Evolutionary conservation across 2,113 vertebrate species (phyloP).

Genomic region (Equus przewalskii): DNA sequence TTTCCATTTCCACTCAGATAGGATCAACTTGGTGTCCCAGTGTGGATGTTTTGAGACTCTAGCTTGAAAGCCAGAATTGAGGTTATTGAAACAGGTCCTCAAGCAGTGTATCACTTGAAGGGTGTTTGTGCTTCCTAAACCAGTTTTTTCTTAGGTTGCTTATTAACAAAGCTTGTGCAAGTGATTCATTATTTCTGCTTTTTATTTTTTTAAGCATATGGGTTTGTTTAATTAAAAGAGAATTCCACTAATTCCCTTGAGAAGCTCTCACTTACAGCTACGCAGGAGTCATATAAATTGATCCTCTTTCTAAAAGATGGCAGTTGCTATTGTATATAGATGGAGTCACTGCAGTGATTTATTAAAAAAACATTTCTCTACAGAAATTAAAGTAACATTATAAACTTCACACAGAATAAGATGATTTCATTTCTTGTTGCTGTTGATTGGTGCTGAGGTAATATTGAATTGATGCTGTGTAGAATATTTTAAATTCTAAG

Average conservation of each 20-base stretch:
- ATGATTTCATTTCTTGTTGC: conserved; percentile 1
- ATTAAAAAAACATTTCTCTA: neutral
- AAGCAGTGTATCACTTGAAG: neutral
- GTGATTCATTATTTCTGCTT: neutral
- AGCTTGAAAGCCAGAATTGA: neutral
- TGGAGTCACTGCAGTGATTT: neutral
- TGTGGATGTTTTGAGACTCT: conserved; percentile 17
- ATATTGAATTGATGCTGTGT: neutral
- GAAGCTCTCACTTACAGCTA: neutral
- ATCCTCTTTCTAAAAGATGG: conserved; percentile 21
- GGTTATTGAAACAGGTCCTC: neutral
- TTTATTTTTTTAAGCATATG: conserved; percentile 34
- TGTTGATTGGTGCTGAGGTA: neutral
- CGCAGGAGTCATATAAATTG: neutral
- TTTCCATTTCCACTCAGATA: conserved; percentile 1
- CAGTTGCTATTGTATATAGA: neutral
- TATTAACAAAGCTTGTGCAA: neutral
- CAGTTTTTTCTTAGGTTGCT: neutral
- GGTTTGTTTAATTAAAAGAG: conserved; percentile 61
- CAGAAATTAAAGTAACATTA: neutral
- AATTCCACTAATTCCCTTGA: conserved; percentile 36
- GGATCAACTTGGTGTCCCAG: neutral
- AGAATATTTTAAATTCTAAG: conserved; percentile 41
- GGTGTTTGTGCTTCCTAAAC: neutral
- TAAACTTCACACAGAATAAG: neutral